Conservation (phyloP, 2,113 vertebrate species). For the Alethe castanea region DNA sequence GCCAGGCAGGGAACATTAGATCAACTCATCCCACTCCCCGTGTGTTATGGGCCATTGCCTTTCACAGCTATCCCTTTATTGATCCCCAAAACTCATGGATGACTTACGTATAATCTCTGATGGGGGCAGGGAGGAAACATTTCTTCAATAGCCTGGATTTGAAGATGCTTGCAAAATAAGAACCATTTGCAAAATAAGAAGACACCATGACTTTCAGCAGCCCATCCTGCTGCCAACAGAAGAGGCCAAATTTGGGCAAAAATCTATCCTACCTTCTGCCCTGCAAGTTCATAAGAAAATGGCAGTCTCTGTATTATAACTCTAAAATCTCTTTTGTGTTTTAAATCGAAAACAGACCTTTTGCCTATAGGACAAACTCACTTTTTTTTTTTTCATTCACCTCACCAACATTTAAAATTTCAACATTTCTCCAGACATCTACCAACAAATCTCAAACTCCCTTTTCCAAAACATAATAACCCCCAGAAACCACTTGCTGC, state of each 20-base stretch:
- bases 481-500: neutral
- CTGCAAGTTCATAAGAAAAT: neutral
- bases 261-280: neutral
- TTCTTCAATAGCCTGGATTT: neutral
- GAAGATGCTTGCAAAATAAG: neutral
- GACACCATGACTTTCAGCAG: neutral
- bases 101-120: neutral
- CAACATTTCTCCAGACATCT: neutral
- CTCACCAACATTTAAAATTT: neutral
- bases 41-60: neutral
- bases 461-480: conserved; percentile 14
- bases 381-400: neutral
- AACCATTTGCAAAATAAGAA: neutral
- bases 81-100: conserved; percentile 23
- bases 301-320: neutral
- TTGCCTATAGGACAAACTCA: neutral
- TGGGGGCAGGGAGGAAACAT: rapidly evolving
- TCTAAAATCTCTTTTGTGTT: neutral
- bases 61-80: neutral
- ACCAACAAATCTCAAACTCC: neutral
- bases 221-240: rapidly evolving
- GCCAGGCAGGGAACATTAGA: conserved; percentile 9
- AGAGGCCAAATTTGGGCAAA: neutral
- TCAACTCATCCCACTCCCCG: neutral
- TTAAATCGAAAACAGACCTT: neutral